These are phyloP conservation scores for Ceramica pisi DNA, from an alignment of 2,888 invertebrate species.

Conservation along the genomic window DNA sequence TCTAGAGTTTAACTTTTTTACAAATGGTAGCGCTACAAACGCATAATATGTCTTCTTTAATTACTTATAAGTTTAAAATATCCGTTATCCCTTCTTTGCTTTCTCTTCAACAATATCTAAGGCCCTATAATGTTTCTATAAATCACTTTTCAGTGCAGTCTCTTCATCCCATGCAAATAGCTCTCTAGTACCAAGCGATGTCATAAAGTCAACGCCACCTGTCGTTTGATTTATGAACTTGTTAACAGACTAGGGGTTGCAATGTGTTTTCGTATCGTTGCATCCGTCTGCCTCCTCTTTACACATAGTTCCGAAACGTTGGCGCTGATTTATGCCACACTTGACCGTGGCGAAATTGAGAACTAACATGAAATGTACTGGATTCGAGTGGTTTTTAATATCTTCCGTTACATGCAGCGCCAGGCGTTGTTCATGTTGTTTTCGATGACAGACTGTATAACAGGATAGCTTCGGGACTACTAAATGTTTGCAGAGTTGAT, in stretches of 20 bases:
- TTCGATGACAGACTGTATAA: not conserved
- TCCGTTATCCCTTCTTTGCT: not conserved
- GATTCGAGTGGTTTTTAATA: not conserved
- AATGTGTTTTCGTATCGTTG: conserved; percentile 11
- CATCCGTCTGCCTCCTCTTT: not conserved
- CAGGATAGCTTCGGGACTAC: not conserved
- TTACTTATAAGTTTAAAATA: not conserved
- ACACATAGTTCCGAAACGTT: conserved; percentile 10
- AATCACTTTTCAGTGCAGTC: not conserved
- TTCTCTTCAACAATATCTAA: not conserved
- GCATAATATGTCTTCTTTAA: not conserved
- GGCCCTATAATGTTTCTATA: not conserved
- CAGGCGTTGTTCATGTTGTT: not conserved
- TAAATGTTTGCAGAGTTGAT: too few species aligned
- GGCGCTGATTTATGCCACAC: conserved; percentile 30
- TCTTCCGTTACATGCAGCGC: not conserved
- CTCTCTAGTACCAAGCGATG: not conserved
- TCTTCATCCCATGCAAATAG: not conserved
- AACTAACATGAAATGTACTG: not conserved
- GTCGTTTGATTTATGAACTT: conserved; percentile 42
- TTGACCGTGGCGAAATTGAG: not conserved
- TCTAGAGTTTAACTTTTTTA: not conserved
- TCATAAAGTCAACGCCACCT: conserved; percentile 35
- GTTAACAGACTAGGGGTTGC: conserved; percentile 22
- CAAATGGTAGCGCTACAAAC: conserved; percentile 1